Evolutionary conservation across 2,888 invertebrate species (phyloP).

Genomic region (Cephus sareptanus): DNA sequence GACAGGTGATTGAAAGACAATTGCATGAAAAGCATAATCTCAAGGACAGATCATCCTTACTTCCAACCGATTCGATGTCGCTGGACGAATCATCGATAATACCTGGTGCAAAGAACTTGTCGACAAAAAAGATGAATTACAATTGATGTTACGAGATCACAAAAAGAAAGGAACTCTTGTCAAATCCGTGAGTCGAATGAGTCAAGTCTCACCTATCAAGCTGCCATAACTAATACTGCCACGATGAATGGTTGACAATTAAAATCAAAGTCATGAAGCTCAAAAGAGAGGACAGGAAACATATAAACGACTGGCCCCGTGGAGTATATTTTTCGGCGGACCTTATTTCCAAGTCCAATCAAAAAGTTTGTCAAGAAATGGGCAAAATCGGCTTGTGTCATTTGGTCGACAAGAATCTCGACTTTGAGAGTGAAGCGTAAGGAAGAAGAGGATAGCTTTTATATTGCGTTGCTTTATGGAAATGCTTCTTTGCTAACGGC

Average conservation of each 20-base stretch:
- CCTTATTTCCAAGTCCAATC: background rate
- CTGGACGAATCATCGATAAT: conserved; percentile 1
- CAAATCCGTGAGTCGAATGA: conserved; percentile 32
- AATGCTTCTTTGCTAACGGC: background rate
- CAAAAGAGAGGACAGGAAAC: conserved; percentile 14
- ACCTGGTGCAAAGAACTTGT: conserved; percentile 11
- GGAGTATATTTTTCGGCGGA: background rate
- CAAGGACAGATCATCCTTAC: conserved; percentile 25
- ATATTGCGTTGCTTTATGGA: conserved; percentile 11
- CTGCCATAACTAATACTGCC: conserved; percentile 65
- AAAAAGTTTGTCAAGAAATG: background rate
- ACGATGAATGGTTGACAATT: conserved; percentile 48
- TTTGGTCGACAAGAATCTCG: background rate
- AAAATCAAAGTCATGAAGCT: conserved; percentile 30
- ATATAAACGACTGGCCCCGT: background rate
- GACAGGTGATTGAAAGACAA: conserved; percentile 42
- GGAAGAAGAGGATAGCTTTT: background rate
- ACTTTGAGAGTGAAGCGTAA: background rate
- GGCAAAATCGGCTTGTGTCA: background rate
- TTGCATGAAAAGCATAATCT: conserved; percentile 18
- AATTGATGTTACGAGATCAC: conserved; percentile 15
- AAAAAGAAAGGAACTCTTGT: conserved; percentile 1
- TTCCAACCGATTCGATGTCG: conserved; percentile 19
- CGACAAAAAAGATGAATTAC: conserved; percentile 5
- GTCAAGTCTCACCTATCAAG: conserved; percentile 48